Evolutionary conservation across 2,888 invertebrate genomes (phyloP), one percentile per base, ranked within the genome.

Genomic region (Cinara cedri): DNA sequence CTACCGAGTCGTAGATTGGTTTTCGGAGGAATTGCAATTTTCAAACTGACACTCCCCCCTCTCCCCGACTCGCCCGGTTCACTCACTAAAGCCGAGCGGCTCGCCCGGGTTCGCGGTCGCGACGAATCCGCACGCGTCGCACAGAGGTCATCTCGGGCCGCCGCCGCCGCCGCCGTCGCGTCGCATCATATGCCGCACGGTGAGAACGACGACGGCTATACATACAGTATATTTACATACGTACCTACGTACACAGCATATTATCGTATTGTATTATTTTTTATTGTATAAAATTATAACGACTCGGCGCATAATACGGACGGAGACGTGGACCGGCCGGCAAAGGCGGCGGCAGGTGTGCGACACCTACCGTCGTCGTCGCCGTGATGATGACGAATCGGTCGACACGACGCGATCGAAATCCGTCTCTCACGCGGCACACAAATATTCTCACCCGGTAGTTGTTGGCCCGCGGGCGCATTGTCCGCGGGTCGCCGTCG

Each of bases 341-440:
- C 46, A 6, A n/a, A n/a, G n/a, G 19, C 26, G 60, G 72, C 26
- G 46, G 72, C 60, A 62, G 72, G 60, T 72, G 72, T 24, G 44
- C 44, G 46, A 21, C 24, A 24, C 26, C 46, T 46, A 24, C 24
- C 42, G 54, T 42, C 42, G 19, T 42, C 54, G 70, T 57, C 51
- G 19, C 11, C 24, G 68, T 78, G 49, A 60, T 57, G 46, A 68
- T 76, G 76, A 78, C 76, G 60, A 78, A 78, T 78, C 76, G 76
- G 76, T 57, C 44, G 65, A 76, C 76, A 46, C 44, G 60, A 55
- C 44, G 60, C 57, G 76, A 78, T 78, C 60, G 68, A 78, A 60
- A 78, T 78, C 68, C 76, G 76, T 78, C 76, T 78, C 76, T 49
- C 68, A 57, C 76, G 76, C 68, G 60, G 68, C 68, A 34, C 76